A percentile compares a stretch with the other conserved stretches of the same genome.
Evolutionary conservation across 2,113 vertebrate genomes (phyloP).

Genomic region (Sceloporus undulatus): DNA sequence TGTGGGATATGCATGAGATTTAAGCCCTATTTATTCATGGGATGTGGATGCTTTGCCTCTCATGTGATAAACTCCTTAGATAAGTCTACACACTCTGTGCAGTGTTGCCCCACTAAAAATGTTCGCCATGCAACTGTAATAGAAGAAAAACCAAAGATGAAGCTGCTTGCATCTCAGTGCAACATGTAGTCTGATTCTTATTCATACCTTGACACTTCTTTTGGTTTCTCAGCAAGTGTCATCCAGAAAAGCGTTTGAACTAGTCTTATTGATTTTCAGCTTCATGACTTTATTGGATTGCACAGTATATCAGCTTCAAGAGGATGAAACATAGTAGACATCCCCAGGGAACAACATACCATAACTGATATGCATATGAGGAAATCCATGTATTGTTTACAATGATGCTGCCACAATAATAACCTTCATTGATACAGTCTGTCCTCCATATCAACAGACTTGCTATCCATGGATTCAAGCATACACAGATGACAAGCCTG

Average conservation of each 20-base stretch:
- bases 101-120: too few relatives aligned
- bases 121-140: too few relatives aligned
- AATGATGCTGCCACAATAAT: not conserved
- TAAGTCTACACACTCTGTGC: too few relatives aligned
- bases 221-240: not conserved
- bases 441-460: too few relatives aligned
- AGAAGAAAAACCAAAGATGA: too few relatives aligned
- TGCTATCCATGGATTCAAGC: too few relatives aligned
- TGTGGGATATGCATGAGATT: too few relatives aligned
- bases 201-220: not conserved
- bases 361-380: not conserved
- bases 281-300: not conserved
- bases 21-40: too few relatives aligned
- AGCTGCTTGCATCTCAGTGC: too few relatives aligned
- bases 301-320: not conserved
- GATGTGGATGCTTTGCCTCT: too few relatives aligned
- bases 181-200: not conserved
- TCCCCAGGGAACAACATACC: not conserved
- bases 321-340: not conserved
- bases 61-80: too few relatives aligned
- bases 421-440: not conserved
- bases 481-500: not conserved
- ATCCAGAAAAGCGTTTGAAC: not conserved
- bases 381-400: constrained; percentile 4
- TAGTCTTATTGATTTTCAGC: not conserved